These are phyloP conservation scores for Melanogrammus aeglefinus DNA, from an alignment of 2,797 vertebrate species.

Conservation along the genomic window DNA sequence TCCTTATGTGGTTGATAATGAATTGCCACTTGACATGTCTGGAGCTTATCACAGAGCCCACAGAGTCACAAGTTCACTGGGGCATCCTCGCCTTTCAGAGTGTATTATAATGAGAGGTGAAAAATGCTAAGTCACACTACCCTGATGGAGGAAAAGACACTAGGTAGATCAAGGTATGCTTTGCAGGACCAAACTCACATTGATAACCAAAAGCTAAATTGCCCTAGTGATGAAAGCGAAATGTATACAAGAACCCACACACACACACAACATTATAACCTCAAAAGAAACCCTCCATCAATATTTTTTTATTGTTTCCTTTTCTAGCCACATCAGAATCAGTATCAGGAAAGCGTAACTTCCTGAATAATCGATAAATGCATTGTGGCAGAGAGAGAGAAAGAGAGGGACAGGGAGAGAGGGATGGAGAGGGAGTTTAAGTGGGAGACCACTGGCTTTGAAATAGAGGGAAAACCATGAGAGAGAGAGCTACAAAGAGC, in stretches of 20 bases:
- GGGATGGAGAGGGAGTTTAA: neutral
- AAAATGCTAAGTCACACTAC: neutral
- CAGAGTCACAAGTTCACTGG: neutral
- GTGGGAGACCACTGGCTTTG: no score
- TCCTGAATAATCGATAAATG: neutral
- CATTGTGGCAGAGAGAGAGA: neutral
- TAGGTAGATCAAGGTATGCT: neutral
- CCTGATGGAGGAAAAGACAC: neutral
- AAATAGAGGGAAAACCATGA: conserved; percentile 8
- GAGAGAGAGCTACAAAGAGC: conserved; percentile 1
- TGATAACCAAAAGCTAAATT: neutral
- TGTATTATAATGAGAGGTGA: neutral
- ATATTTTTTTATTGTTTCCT: neutral
- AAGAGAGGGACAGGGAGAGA: conserved; percentile 16
- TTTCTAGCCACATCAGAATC: neutral
- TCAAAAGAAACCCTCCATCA: no score
- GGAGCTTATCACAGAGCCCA: neutral
- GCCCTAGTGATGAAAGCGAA: neutral
- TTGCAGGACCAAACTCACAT: neutral
- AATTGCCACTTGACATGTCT: conserved; percentile 1
- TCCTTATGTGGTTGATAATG: neutral
- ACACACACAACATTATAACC: no score
- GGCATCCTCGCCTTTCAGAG: neutral
- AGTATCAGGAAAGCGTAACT: neutral
- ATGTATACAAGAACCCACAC: neutral